Evolutionary conservation across 1,140 invertebrate species (phyloP).

Genomic region (Drosophila teissieri): DNA sequence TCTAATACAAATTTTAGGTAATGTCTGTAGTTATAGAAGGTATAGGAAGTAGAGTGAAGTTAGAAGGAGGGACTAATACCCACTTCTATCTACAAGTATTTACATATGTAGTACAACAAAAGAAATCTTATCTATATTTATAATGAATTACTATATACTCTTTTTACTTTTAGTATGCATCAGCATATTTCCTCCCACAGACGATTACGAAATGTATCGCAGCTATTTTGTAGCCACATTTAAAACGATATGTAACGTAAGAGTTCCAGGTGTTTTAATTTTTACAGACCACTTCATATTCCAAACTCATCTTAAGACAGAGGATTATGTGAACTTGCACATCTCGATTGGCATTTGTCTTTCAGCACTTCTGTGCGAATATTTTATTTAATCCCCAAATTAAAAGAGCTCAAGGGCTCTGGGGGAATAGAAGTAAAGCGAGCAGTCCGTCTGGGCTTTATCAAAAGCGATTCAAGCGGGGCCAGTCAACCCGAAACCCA

Average conservation of each 20-base stretch:
- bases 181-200: not conserved
- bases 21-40: not conserved
- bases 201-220: not conserved
- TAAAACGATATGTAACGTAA: too few species aligned
- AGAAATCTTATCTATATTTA: too few species aligned
- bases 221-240: not conserved
- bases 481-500: slow-evolving; percentile 39
- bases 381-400: slow-evolving; percentile 44
- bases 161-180: too few species aligned
- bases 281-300: not conserved
- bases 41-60: too few species aligned
- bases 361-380: slow-evolving; percentile 25
- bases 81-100: too few species aligned
- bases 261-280: not conserved
- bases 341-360: slow-evolving; percentile 15
- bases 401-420: slow-evolving; percentile 28
- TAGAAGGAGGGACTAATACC: too few species aligned
- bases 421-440: not conserved
- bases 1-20: not conserved
- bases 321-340: slow-evolving; percentile 16
- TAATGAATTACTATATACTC: too few species aligned
- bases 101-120: too few species aligned
- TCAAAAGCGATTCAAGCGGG: slow-evolving; percentile 39
- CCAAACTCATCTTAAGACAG: not conserved
- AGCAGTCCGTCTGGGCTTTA: slow-evolving; percentile 21